These are phyloP conservation scores for Sinocyclocheilus anophthalmus DNA, from an alignment of 2,113 vertebrate genomes.

Conservation along the genomic window DNA sequence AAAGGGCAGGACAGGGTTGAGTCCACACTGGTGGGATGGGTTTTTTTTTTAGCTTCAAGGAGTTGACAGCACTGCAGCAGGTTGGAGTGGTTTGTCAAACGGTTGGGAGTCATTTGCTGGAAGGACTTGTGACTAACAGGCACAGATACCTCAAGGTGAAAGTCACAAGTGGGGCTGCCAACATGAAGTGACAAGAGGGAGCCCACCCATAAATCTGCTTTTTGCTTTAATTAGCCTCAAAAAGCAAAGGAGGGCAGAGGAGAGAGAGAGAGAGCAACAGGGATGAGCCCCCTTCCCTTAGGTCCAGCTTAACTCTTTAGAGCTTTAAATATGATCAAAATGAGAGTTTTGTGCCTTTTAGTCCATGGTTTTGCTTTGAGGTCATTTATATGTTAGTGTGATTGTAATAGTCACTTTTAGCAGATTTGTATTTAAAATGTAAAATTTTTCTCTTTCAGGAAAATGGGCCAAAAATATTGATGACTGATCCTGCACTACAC, in stretches of 20 bases:
- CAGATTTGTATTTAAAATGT: conserved; percentile 1
- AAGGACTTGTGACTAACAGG: conserved; percentile 60
- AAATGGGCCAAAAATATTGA: background rate
- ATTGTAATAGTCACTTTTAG: background rate
- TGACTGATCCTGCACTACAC: background rate
- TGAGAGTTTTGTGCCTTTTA: background rate
- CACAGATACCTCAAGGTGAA: conserved; percentile 55
- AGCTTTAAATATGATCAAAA: background rate
- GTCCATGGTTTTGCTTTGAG: background rate
- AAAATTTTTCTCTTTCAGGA: background rate
- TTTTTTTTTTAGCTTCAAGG: conserved; percentile 15
- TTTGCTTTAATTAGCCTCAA: conserved; percentile 64
- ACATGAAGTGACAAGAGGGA: conserved; percentile 59
- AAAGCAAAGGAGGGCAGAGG: conserved; percentile 39
- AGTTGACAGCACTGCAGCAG: conserved; percentile 15
- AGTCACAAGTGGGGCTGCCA: conserved; percentile 40
- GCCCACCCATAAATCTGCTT: conserved; percentile 57
- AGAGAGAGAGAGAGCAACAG: conserved; percentile 16
- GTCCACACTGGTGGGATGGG: background rate
- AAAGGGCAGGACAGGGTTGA: conserved; percentile 22
- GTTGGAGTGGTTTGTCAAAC: conserved; percentile 39
- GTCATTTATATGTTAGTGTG: background rate
- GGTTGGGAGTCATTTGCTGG: conserved; percentile 29
- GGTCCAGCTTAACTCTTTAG: conserved; percentile 12
- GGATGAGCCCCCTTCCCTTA: conserved; percentile 2